Evolutionary conservation across 2,888 invertebrate species (phyloP).

Genomic region (Eupithecia tripunctaria): DNA sequence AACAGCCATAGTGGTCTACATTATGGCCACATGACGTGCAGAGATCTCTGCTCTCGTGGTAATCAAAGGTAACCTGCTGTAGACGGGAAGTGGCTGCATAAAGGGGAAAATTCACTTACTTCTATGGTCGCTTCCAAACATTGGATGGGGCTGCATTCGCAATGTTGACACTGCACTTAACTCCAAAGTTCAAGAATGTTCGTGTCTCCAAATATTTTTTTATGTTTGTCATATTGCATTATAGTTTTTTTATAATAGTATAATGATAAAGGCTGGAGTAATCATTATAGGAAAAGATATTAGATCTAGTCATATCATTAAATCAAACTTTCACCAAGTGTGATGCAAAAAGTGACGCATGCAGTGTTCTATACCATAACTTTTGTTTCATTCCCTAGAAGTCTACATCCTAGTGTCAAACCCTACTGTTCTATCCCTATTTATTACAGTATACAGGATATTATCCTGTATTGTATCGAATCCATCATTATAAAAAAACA

Average conservation of each 20-base stretch:
- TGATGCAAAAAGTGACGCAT: background rate
- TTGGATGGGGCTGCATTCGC: slow-evolving; percentile 55
- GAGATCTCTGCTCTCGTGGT: slow-evolving; percentile 39
- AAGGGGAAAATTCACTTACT: slow-evolving; percentile 80
- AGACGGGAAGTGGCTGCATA: slow-evolving; percentile 73
- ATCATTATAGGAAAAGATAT: background rate
- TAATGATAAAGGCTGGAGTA: background rate
- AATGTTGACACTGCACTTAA: slow-evolving; percentile 48
- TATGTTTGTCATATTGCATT: background rate
- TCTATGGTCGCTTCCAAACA: slow-evolving; percentile 74
- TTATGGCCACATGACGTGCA: background rate
- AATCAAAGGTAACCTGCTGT: slow-evolving; percentile 75
- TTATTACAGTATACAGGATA: background rate
- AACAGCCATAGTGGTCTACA: background rate
- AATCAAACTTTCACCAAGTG: background rate
- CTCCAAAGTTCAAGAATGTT: background rate
- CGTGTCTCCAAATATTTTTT: background rate
- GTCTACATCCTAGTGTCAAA: too few species aligned
- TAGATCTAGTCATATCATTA: background rate
- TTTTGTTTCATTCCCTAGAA: background rate
- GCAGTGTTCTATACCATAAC: background rate
- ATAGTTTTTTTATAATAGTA: background rate
- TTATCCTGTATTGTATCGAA: too few species aligned
- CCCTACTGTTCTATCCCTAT: too few species aligned
- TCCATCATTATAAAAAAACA: too few species aligned